These are phyloP conservation scores for Trichogramma evanescens DNA, from an alignment of 2,888 invertebrate genomes.

Conservation along the genomic window DNA sequence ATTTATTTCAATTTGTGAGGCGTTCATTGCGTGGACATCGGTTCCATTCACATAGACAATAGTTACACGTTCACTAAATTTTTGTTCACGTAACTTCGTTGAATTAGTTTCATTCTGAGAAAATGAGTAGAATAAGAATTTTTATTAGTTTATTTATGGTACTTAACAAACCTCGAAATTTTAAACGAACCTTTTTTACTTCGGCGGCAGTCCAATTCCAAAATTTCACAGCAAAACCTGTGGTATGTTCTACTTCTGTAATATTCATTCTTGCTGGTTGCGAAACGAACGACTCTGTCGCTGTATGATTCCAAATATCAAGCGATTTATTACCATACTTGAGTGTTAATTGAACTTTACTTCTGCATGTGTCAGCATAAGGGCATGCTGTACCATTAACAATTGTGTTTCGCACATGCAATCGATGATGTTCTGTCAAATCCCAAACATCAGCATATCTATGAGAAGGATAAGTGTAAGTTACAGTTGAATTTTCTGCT, in stretches of 20 bases:
- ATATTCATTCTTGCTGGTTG: slow-evolving; percentile 58
- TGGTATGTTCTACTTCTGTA: slow-evolving; percentile 52
- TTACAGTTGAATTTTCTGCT: too few relatives aligned
- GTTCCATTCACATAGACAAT: slow-evolving; percentile 71
- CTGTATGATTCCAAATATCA: slow-evolving; percentile 56
- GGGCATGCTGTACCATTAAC: slow-evolving; percentile 59
- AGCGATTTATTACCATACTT: slow-evolving; percentile 49
- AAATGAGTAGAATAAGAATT: not conserved
- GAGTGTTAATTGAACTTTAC: slow-evolving; percentile 47
- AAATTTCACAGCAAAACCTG: slow-evolving; percentile 74
- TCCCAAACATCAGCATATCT: slow-evolving; percentile 26
- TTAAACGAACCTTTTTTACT: not conserved
- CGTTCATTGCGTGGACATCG: slow-evolving; percentile 68
- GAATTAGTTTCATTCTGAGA: not conserved
- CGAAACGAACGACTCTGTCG: slow-evolving; percentile 63
- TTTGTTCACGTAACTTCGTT: slow-evolving; percentile 26
- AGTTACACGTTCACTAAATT: slow-evolving; percentile 65
- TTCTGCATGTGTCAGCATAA: slow-evolving; percentile 56
- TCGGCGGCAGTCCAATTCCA: slow-evolving; percentile 64
- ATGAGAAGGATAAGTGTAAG: slow-evolving; percentile 16
- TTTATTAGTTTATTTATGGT: not conserved
- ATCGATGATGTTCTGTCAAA: slow-evolving; percentile 34
- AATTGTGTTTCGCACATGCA: slow-evolving; percentile 59
- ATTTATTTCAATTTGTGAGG: slow-evolving; percentile 69
- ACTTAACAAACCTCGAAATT: not conserved